Percentiles rank a stretch among this genome's conserved stretches.
These are phyloP conservation scores for Corapipo altera DNA, from an alignment of 2,113 vertebrate species.

Conservation along the genomic window DNA sequence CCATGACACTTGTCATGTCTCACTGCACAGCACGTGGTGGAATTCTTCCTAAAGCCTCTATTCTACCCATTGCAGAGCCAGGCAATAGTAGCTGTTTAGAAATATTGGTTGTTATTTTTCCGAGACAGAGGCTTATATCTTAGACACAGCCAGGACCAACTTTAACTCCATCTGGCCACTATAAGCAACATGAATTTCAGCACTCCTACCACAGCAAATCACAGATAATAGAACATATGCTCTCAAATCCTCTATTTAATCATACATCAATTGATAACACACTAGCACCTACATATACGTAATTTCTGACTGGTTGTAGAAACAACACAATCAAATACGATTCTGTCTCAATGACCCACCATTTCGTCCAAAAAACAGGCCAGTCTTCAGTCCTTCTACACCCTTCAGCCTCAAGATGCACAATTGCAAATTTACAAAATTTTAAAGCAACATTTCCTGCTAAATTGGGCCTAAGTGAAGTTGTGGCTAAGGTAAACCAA, in stretches of 20 bases:
- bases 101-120: not conserved
- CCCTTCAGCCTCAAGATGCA: not conserved
- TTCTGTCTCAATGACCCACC: fast-evolving
- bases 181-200: not conserved
- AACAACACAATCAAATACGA: not conserved
- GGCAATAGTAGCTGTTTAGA: not conserved
- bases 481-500: not conserved
- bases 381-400: not conserved
- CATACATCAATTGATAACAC: not conserved
- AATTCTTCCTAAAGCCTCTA: not conserved
- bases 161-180: not conserved
- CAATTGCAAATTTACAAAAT: not conserved
- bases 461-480: not conserved
- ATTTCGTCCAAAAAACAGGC: not conserved
- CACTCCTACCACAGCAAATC: not conserved
- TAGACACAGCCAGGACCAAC: not conserved
- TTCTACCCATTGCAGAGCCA: not conserved
- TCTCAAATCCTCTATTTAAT: not conserved
- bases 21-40: fast-evolving
- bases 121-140: not conserved
- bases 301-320: not conserved
- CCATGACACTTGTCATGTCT: fast-evolving
- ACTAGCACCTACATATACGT: not conserved
- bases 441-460: not conserved
- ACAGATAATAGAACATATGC: not conserved